Evolutionary conservation across 2,888 invertebrate genomes (phyloP).

Genomic region (Patella ulyssiponensis): DNA sequence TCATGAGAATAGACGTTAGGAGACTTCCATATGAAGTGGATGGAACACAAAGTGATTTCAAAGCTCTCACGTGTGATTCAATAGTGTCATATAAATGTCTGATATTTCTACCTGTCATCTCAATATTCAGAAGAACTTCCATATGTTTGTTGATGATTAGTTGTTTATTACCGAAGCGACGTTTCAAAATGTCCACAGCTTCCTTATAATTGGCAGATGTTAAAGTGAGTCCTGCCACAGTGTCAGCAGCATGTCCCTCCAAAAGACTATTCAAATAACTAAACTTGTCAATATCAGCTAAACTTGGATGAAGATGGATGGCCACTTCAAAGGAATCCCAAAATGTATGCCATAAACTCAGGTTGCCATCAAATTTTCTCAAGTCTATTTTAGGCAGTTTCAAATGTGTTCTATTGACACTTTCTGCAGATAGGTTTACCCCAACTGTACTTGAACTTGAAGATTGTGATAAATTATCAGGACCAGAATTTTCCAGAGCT

Average conservation of each 20-base stretch:
- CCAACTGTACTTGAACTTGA: too few relatives aligned
- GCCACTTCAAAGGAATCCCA: constrained; percentile 1
- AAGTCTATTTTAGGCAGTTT: background rate
- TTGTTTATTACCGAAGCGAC: background rate
- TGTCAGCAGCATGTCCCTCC: background rate
- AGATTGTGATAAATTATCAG: too few relatives aligned
- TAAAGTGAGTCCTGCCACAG: background rate
- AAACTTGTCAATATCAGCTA: constrained; percentile 1
- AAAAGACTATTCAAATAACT: background rate
- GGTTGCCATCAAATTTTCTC: constrained; percentile 1
- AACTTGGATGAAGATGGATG: background rate
- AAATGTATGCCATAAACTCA: too few relatives aligned
- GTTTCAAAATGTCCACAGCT: background rate
- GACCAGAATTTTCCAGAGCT: too few relatives aligned
- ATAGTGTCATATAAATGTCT: background rate
- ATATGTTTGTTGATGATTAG: background rate
- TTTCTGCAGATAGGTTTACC: too few relatives aligned
- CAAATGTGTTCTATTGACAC: background rate
- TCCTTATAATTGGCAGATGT: background rate
- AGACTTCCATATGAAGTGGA: background rate
- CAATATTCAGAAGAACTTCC: background rate
- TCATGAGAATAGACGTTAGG: background rate
- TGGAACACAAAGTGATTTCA: background rate
- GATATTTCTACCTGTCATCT: background rate
- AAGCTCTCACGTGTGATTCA: background rate